A percentile compares a stretch with the other conserved stretches of the same genome.
Conservation (phyloP, 1,140 invertebrate genomes). For the Bombus polaris region DNA sequence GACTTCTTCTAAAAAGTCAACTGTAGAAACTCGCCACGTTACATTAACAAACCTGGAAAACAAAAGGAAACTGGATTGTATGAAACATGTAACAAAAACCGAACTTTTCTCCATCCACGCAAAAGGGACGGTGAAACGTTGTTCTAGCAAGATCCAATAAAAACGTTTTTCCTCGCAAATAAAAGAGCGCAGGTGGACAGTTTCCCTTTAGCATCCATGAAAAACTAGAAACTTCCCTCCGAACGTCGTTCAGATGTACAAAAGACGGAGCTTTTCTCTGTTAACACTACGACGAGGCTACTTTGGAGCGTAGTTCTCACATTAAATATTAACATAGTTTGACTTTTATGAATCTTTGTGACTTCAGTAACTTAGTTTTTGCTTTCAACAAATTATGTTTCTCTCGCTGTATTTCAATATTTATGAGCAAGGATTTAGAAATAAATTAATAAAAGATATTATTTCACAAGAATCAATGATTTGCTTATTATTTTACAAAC, state of each 20-base stretch:
- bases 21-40: not conserved
- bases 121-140: not conserved
- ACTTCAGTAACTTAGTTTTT: not conserved
- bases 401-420: too few relatives aligned
- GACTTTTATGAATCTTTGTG: not conserved
- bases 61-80: too few relatives aligned
- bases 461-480: too few relatives aligned
- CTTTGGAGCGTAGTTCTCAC: not conserved
- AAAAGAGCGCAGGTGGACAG: not conserved
- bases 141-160: not conserved
- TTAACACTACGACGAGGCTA: not conserved
- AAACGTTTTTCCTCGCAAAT: slow-evolving; percentile 3
- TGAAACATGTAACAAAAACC: not conserved
- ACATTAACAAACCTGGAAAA: not conserved
- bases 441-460: too few relatives aligned
- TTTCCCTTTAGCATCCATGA: not conserved
- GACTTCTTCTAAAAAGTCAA: not conserved
- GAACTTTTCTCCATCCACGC: not conserved
- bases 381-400: not conserved
- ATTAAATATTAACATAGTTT: not conserved
- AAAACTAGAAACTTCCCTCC: not conserved
- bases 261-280: not conserved
- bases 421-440: too few relatives aligned
- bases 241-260: too few relatives aligned
- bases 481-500: too few relatives aligned